phyloP scores from a whole-genome alignment of 1,140 invertebrate species.

The Holcopasites calliopsidis region DNA sequence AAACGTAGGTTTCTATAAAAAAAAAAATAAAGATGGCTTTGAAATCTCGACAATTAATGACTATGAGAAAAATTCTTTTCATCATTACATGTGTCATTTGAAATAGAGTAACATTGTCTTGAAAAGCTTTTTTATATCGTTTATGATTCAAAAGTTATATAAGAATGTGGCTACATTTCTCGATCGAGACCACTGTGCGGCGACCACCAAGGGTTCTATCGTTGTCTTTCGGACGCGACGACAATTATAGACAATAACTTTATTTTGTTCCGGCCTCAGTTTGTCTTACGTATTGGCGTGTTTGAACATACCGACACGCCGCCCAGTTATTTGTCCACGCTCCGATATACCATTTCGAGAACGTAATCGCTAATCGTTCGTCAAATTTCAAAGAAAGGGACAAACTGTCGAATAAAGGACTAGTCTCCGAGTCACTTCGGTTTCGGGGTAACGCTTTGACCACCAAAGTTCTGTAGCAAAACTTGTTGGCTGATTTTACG shows the following conservation, averaged over 20 bases:
- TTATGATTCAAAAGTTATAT: too few species aligned
- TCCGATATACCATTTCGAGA: slow-evolving; percentile 51
- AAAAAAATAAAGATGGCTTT: too few species aligned
- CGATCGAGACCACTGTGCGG: too few species aligned
- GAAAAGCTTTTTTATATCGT: too few species aligned
- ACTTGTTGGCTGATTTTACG: slow-evolving; percentile 47
- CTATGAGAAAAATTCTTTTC: too few species aligned
- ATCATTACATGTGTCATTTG: too few species aligned
- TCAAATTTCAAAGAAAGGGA: slow-evolving; percentile 45
- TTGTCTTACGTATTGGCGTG: slow-evolving; percentile 29
- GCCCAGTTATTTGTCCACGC: slow-evolving; percentile 59
- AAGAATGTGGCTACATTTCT: neutral
- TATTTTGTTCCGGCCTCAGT: slow-evolving; percentile 31
- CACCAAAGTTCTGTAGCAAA: slow-evolving; percentile 30
- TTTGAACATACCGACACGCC: slow-evolving; percentile 53
- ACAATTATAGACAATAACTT: slow-evolving; percentile 59
- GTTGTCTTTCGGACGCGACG: slow-evolving; percentile 31
- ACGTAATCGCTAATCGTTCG: slow-evolving; percentile 58
- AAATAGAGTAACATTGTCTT: too few species aligned
- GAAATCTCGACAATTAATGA: too few species aligned
- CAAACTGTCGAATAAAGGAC: slow-evolving; percentile 37
- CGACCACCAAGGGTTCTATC: slow-evolving; percentile 25
- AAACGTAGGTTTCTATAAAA: too few species aligned
- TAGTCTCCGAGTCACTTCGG: slow-evolving; percentile 17
- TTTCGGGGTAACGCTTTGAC: slow-evolving; percentile 12